These are phyloP conservation scores for Oscheius onirici DNA, from an alignment of 2,888 invertebrate species.

Conservation along the genomic window DNA sequence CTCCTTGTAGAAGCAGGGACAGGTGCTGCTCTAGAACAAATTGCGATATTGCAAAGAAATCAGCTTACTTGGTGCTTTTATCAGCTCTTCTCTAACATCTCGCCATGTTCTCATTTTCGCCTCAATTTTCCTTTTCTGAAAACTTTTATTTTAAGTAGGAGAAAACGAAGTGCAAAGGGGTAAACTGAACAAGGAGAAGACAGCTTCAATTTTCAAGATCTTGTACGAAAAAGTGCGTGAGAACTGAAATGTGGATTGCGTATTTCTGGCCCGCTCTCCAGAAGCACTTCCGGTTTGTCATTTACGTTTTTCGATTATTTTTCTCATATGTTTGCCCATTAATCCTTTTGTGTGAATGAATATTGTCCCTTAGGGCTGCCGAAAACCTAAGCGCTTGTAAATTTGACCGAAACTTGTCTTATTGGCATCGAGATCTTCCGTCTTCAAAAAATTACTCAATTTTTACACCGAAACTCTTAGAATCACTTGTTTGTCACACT, in stretches of 20 bases:
- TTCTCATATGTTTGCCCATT: too few species aligned
- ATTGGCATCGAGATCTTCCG: too few species aligned
- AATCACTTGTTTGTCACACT: too few species aligned
- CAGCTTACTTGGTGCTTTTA: background rate
- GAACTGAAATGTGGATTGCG: background rate
- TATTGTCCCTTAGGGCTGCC: too few species aligned
- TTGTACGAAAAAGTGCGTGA: background rate
- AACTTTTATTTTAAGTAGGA: background rate
- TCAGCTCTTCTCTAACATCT: slow-evolving; percentile 2
- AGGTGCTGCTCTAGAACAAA: background rate
- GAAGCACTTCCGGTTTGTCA: background rate
- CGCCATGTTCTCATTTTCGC: slow-evolving; percentile 16
- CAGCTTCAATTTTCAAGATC: background rate
- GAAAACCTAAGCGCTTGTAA: too few species aligned
- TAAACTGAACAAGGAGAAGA: background rate
- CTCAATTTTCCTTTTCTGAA: background rate
- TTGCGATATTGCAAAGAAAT: background rate
- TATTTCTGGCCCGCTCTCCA: background rate
- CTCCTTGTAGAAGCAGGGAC: background rate
- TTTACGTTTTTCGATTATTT: too few species aligned
- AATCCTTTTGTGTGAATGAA: too few species aligned
- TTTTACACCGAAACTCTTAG: background rate
- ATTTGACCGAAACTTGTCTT: too few species aligned
- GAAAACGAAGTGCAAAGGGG: background rate
- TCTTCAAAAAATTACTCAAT: background rate